Conservation (phyloP, 2,888 invertebrate species). For the Hedya salicella region DNA sequence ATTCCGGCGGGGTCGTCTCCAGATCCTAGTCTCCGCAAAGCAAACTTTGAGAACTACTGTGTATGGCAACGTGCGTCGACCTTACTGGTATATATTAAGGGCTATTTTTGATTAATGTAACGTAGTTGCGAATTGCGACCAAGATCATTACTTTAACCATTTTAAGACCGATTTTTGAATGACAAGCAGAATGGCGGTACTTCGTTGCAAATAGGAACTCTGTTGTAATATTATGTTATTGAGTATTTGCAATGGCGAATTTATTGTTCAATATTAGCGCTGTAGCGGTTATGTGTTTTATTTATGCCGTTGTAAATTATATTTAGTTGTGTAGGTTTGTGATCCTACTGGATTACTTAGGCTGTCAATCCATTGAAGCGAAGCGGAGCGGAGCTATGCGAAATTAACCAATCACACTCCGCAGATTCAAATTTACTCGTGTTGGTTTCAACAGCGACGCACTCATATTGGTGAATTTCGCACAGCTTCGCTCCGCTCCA, state of each 20-base stretch:
- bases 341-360: too few species aligned
- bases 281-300: conserved; percentile 1
- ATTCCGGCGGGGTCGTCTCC: too few species aligned
- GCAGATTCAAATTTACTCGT: too few species aligned
- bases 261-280: conserved; percentile 23
- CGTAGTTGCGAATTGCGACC: neutral
- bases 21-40: too few species aligned
- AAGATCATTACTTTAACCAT: conserved; percentile 1
- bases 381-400: too few species aligned
- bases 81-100: conserved; percentile 5
- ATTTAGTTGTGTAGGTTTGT: conserved; percentile 11
- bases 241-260: conserved; percentile 14
- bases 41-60: too few species aligned
- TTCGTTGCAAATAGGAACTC: conserved; percentile 18
- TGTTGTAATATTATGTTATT: conserved; percentile 25
- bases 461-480: too few species aligned
- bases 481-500: too few species aligned
- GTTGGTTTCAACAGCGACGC: too few species aligned
- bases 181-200: neutral
- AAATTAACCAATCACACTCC: too few species aligned
- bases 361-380: too few species aligned
- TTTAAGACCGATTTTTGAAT: conserved; percentile 12
- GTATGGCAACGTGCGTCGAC: neutral
- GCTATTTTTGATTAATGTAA: neutral
- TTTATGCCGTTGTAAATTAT: conserved; percentile 8